phyloP scores from a whole-genome alignment of 2,888 invertebrate genomes.

The Ochlodes sylvanus region DNA sequence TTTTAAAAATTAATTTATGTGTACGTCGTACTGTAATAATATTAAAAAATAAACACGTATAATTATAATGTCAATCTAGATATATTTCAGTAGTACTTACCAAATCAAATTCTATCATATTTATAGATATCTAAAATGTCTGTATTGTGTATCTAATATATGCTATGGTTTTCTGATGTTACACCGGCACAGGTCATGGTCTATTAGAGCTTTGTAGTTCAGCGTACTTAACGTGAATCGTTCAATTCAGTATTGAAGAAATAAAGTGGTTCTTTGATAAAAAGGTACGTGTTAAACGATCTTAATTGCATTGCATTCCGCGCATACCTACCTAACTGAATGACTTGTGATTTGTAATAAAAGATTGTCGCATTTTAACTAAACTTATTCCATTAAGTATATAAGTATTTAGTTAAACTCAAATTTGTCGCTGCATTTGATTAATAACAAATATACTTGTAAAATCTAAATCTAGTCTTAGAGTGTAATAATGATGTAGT shows the following conservation, averaged over 20 bases:
- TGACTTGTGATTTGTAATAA: neutral
- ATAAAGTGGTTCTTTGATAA: too few species aligned
- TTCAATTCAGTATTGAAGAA: too few species aligned
- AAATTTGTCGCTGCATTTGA: conserved; percentile 6
- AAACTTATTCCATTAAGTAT: neutral
- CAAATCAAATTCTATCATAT: neutral
- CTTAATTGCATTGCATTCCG: too few species aligned
- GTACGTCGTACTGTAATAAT: neutral
- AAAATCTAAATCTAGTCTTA: conserved; percentile 20
- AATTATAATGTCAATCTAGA: neutral
- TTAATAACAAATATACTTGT: conserved; percentile 3
- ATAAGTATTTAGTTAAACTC: neutral
- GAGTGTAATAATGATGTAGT: conserved; percentile 23
- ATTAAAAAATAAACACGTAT: neutral
- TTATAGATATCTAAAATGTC: neutral
- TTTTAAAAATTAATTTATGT: conserved; percentile 3
- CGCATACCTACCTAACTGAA: neutral
- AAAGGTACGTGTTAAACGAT: too few species aligned
- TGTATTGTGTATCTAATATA: neutral
- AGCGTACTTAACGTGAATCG: neutral
- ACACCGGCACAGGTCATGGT: neutral
- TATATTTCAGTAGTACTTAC: neutral
- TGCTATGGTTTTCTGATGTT: neutral
- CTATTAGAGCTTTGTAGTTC: neutral
- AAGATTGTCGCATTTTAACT: neutral